Base-by-base conservation (phyloP, 2,113 vertebrate genomes). In the Copsychus sechellarum region DNA sequence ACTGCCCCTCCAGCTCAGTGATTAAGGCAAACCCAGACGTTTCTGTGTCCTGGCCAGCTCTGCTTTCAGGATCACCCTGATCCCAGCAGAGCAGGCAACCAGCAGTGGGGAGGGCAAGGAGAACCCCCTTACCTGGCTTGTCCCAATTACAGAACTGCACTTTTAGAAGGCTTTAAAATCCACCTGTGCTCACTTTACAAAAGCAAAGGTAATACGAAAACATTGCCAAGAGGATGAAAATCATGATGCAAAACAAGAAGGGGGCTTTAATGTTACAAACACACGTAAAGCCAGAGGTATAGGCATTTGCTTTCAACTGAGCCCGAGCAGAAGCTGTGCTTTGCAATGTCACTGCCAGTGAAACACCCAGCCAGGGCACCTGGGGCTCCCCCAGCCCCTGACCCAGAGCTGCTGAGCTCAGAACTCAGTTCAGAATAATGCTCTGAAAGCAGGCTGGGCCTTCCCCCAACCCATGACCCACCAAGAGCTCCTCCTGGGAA, bases 401-500 rank as follows among this genome's bases (percentile, higher is more conserved):
- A 24, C 66, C 38, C 45, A 11, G 25, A 43, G 14, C 2, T 85
- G 12, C 79, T 45, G 18, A 36, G 28, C 58, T 40, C 62, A 48
- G 47, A 48, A 48, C 4, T 48, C 23, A 48, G 47, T 7, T 24
- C 47, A 48, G 72, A 45, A 65, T 0, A 56, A 7, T 8, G 21
- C 57, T 43, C 43, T 12, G n/a, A 45, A 16, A 66, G 19, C 0
- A 2, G 14, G 22, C 6, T 22, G n/a, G 69, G 9, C 38, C 72
- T 81, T 58, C 5, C 50, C 21, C 45, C 47, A 34, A 1, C 12
- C 17, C 80, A 6, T 0, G 0, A 16, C 40, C 54, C 72, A 58
- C 31, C 1, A 0, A 88, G 54, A 71, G 40, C 47, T 0, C 0
- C 66, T 69, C 40, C 16, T 4, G 29, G 40, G 84, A 69, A 62